A percentile compares a stretch with the other conserved stretches of the same genome.
Conservation (phyloP, 2,113 vertebrate genomes). For the Notechis scutatus region DNA sequence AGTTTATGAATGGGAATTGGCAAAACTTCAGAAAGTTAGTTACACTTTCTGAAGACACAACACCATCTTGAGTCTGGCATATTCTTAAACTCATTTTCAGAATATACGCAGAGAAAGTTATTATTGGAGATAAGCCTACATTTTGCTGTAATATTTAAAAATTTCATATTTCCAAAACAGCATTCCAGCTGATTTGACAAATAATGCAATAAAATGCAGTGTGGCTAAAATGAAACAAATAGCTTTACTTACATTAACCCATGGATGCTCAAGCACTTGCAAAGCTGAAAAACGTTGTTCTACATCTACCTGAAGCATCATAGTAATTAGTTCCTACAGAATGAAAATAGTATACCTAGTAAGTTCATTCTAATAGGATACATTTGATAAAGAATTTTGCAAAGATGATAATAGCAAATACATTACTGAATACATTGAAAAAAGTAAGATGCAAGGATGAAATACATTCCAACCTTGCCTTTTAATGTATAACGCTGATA, state of each 20-base stretch:
- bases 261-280: constrained; percentile 92
- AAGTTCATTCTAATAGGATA: background rate
- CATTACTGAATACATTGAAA: background rate
- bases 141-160: constrained; percentile 29
- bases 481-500: constrained; percentile 30
- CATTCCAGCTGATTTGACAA: constrained; percentile 19
- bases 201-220: background rate
- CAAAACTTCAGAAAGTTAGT: background rate
- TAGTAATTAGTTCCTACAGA: constrained; percentile 87
- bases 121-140: background rate
- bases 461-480: background rate
- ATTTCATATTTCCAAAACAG: constrained; percentile 27
- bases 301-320: constrained; percentile 90
- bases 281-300: constrained; percentile 88
- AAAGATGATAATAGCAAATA: constrained; percentile 12
- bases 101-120: background rate
- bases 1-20: background rate
- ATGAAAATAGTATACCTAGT: constrained; percentile 12
- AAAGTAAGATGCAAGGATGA: background rate
- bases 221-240: constrained; percentile 12
- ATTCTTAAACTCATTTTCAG: background rate
- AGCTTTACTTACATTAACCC: constrained; percentile 91
- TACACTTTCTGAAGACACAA: background rate
- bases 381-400: background rate
- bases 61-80: background rate